These are phyloP conservation scores for Mormyrus lacerda DNA, from an alignment of 2,113 vertebrate genomes.

Conservation along the genomic window DNA sequence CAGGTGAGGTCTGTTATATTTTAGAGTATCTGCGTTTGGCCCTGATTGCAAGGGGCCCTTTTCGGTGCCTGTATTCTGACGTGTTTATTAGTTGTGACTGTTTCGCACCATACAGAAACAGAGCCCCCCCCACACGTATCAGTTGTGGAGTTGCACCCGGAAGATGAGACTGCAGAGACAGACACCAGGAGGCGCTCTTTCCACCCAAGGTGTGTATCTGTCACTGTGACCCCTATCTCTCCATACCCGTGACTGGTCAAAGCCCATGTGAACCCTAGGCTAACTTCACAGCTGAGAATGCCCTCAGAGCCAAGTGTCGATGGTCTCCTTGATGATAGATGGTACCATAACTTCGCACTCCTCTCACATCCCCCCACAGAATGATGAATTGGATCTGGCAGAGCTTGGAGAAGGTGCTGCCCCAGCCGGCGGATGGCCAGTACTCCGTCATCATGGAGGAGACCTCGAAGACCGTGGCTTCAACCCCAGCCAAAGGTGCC, in stretches of 20 bases:
- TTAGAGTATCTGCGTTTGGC: not conserved
- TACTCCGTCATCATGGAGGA: slow-evolving; percentile 37
- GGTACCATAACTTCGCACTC: not conserved
- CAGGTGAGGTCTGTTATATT: not conserved
- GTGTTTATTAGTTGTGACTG: not conserved
- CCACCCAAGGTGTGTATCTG: slow-evolving; percentile 47
- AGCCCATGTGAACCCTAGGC: not conserved
- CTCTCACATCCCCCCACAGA: slow-evolving; percentile 31
- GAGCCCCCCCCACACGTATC: slow-evolving; percentile 62
- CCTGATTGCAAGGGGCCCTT: not conserved
- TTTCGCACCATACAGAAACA: slow-evolving; percentile 36
- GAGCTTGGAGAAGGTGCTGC: slow-evolving; percentile 49
- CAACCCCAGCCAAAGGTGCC: slow-evolving; percentile 57
- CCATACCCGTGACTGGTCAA: not conserved
- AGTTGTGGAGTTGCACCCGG: slow-evolving; percentile 60
- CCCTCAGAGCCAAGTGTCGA: not conserved
- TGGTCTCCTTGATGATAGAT: not conserved
- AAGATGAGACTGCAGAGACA: slow-evolving; percentile 40
- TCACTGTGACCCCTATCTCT: not conserved
- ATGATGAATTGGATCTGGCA: slow-evolving; percentile 59
- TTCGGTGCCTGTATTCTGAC: not conserved
- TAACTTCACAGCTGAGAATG: not conserved
- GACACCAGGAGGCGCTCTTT: slow-evolving; percentile 8
- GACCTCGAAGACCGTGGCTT: slow-evolving; percentile 29
- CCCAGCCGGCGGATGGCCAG: slow-evolving; percentile 46